phyloP scores from a whole-genome alignment of 2,113 vertebrate species.

The Phyllostomus hastatus region DNA sequence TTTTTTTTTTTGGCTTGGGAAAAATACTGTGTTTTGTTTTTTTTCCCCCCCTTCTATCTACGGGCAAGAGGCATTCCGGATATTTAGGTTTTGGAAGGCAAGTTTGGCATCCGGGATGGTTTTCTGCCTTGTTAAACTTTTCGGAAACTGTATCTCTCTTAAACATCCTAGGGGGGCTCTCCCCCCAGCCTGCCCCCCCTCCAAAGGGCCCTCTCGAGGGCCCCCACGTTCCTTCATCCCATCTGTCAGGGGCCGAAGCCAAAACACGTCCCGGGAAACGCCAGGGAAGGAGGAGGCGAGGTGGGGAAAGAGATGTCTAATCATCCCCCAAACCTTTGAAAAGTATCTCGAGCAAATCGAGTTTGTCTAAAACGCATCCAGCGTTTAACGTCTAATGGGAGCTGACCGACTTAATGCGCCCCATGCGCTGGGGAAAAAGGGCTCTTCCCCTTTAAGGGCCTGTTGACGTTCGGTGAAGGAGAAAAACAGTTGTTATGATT shows the following conservation, averaged over 20 bases:
- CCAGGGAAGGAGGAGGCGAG: conserved; percentile 64
- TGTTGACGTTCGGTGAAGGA: conserved; percentile 81
- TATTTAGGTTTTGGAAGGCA: background rate
- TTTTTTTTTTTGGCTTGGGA: background rate
- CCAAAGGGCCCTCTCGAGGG: background rate
- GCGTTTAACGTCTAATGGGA: conserved; percentile 81
- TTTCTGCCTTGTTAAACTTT: conserved; percentile 55
- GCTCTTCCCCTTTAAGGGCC: conserved; percentile 83
- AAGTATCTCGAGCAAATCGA: conserved; percentile 83
- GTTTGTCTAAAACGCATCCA: conserved; percentile 83
- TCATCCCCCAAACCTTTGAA: conserved; percentile 77
- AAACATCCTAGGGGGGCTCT: background rate
- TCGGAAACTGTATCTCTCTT: conserved; percentile 45
- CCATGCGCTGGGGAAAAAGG: conserved; percentile 79
- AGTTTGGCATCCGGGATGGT: background rate
- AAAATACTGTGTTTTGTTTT: background rate
- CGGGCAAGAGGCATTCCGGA: background rate
- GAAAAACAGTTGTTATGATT: conserved; percentile 87
- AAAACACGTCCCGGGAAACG: conserved; percentile 72
- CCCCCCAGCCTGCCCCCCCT: background rate
- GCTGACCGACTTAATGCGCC: conserved; percentile 79
- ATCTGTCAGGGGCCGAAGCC: conserved; percentile 62
- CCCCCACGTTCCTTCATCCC: conserved; percentile 30
- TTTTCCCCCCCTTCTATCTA: background rate
- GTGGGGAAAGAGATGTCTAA: conserved; percentile 69